These are phyloP conservation scores for Notoglanidium macrostoma DNA, from an alignment of 2,797 vertebrate species.

Conservation along the genomic window DNA sequence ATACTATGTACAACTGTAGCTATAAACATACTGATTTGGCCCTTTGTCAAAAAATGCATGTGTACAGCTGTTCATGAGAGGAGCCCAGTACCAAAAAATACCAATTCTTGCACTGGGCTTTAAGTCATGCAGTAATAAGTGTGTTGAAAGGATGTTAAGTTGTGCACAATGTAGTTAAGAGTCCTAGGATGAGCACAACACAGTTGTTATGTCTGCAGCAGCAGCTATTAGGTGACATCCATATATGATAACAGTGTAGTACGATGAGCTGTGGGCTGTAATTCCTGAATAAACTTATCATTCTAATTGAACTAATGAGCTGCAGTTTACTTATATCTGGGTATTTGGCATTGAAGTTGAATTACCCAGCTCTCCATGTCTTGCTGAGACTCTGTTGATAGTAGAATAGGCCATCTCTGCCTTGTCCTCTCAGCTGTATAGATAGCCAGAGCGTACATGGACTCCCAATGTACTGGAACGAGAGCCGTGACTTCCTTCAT, in stretches of 20 bases:
- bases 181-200: neutral
- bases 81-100: too few species aligned
- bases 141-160: neutral
- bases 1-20: too few species aligned
- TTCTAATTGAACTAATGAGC: neutral
- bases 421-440: constrained; percentile 89
- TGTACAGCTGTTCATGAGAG: too few species aligned
- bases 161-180: neutral
- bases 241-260: neutral
- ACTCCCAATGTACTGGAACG: constrained; percentile 87
- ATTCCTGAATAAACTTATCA: neutral
- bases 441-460: constrained; percentile 86
- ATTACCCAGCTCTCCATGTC: constrained; percentile 94
- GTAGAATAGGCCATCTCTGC: constrained; percentile 88
- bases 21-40: too few species aligned
- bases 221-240: neutral
- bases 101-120: too few species aligned
- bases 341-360: neutral
- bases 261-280: neutral
- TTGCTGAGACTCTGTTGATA: constrained; percentile 85
- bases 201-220: neutral
- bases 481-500: constrained; percentile 91
- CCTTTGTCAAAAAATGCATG: too few species aligned
- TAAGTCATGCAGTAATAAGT: neutral
- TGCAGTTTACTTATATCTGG: neutral